A percentile compares a stretch with the other conserved stretches of the same genome.
Evolutionary conservation across 2,888 invertebrate species (phyloP).

Genomic region (Bhutanitis thaidina): DNA sequence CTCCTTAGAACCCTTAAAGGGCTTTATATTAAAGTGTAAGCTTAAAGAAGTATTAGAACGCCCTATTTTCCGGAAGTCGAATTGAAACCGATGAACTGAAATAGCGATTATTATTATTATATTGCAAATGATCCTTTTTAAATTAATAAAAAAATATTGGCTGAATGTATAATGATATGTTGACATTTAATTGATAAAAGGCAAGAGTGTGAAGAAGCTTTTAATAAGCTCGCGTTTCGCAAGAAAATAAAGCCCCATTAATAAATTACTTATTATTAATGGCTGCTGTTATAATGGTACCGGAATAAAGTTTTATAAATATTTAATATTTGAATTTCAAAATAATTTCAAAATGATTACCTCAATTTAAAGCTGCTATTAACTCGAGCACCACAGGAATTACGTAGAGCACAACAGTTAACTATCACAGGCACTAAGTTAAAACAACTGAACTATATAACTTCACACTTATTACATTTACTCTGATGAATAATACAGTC

Average conservation of each 20-base stretch:
- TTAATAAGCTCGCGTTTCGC: too few species aligned
- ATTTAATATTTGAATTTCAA: too few species aligned
- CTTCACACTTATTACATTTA: conserved; percentile 32
- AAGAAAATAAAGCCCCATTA: too few species aligned
- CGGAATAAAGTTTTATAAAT: too few species aligned
- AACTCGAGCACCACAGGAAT: conserved; percentile 31
- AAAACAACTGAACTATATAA: conserved; percentile 38
- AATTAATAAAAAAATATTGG: too few species aligned
- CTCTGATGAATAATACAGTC: conserved; percentile 35
- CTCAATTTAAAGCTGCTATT: conserved; percentile 45
- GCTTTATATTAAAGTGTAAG: not conserved
- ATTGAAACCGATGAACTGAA: conserved; percentile 1
- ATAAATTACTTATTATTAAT: too few species aligned
- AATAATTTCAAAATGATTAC: conserved; percentile 29
- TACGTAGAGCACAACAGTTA: conserved; percentile 50
- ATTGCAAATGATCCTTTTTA: not conserved
- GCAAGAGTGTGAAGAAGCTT: too few species aligned
- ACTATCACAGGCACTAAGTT: conserved; percentile 56
- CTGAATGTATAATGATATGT: too few species aligned
- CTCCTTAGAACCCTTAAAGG: not conserved
- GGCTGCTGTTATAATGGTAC: not conserved
- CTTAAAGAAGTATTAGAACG: not conserved
- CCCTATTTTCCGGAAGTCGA: not conserved
- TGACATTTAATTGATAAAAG: too few species aligned
- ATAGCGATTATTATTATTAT: not conserved